phyloP scores from a whole-genome alignment of 2,113 vertebrate genomes.

The Ceyx melanurus region DNA sequence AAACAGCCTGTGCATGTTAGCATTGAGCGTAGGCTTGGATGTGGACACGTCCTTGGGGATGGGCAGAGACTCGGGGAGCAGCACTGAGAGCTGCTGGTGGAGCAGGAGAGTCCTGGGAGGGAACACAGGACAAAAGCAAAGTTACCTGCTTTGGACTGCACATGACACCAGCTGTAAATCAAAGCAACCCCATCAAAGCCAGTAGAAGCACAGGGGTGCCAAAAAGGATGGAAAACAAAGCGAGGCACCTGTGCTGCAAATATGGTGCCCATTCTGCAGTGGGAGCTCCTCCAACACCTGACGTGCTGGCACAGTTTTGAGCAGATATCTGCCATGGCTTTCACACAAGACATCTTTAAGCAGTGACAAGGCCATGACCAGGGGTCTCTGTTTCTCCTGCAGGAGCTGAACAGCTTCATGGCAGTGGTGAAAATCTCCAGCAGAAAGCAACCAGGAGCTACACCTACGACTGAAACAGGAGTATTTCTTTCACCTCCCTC shows the following conservation, averaged over 20 bases:
- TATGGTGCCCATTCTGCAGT: accelerated
- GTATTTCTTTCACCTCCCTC: not conserved
- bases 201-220: not conserved
- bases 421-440: not conserved
- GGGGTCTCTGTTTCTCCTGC: not conserved
- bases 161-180: not conserved
- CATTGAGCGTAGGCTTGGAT: not conserved
- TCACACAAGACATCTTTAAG: not conserved
- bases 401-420: not conserved
- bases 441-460: not conserved
- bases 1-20: not conserved
- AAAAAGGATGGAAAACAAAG: not conserved
- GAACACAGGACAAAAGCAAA: not conserved
- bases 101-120: not conserved
- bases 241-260: not conserved
- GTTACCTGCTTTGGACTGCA: not conserved
- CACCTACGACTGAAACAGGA: not conserved
- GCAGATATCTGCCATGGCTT: not conserved
- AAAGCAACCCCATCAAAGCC: not conserved
- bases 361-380: accelerated
- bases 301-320: accelerated
- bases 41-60: accelerated
- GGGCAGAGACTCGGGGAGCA: not conserved
- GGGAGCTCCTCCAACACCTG: not conserved
- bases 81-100: not conserved